Conservation (phyloP, 2,113 vertebrate species). For the Pavo muticus region DNA sequence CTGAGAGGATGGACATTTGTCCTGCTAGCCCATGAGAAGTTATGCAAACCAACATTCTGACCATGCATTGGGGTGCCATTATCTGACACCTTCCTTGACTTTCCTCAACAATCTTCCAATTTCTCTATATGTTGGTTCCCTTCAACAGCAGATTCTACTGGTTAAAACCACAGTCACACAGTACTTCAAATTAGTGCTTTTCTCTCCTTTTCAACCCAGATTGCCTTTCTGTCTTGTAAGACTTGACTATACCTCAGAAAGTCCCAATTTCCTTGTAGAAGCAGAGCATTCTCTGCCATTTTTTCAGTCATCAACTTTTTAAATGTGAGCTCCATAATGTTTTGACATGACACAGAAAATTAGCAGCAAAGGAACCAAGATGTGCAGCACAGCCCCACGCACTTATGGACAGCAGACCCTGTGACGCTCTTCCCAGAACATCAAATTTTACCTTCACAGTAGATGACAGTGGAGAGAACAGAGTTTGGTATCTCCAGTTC, state of each 20-base stretch:
- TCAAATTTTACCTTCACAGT: background rate
- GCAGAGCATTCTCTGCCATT: background rate
- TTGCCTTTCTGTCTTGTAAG: background rate
- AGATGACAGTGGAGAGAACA: background rate
- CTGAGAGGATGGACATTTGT: background rate
- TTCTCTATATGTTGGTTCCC: background rate
- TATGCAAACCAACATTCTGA: background rate
- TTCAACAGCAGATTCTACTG: background rate
- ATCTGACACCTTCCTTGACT: background rate
- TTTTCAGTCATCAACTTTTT: background rate
- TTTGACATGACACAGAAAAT: background rate
- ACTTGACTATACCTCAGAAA: accelerated
- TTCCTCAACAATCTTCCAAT: background rate
- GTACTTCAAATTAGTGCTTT: background rate
- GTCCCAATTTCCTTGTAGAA: background rate
- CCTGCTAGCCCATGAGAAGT: background rate
- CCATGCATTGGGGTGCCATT: background rate
- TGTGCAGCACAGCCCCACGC: background rate
- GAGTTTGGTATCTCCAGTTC: background rate
- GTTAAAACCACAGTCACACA: background rate
- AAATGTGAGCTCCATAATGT: background rate
- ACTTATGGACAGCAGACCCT: background rate
- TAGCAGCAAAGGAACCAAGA: background rate
- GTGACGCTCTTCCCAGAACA: background rate
- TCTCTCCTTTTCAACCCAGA: background rate